Conservation (phyloP, 2,113 vertebrate genomes). For the Colinus virginianus region DNA sequence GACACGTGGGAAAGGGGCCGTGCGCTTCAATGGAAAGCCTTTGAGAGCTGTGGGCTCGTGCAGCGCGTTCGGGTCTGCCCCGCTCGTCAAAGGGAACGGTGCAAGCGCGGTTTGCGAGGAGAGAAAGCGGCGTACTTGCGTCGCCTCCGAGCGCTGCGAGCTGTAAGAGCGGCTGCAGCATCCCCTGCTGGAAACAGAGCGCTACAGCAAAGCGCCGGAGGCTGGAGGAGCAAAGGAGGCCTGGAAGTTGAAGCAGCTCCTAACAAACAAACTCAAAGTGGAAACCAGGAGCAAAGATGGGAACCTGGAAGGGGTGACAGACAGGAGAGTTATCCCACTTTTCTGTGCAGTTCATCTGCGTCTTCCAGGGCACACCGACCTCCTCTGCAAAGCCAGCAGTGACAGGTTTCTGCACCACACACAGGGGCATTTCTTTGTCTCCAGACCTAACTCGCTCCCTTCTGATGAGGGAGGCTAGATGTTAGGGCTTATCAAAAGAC, state of each 20-base stretch:
- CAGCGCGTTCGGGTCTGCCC: neutral
- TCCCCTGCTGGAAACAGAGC: neutral
- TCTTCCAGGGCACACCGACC: neutral
- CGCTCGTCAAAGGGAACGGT: neutral
- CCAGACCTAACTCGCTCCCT: neutral
- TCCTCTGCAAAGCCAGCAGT: neutral
- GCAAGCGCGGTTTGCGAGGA: neutral
- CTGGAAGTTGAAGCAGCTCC: neutral
- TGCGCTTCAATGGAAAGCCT: neutral
- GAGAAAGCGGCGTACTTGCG: fast-evolving
- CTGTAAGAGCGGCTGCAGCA: neutral
- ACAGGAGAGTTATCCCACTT: neutral
- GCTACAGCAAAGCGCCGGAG: neutral
- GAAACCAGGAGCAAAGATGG: neutral
- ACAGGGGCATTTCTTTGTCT: neutral
- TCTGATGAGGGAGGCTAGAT: neutral
- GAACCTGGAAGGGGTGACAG: neutral
- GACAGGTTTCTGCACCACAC: neutral
- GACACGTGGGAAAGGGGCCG: neutral
- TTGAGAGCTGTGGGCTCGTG: neutral
- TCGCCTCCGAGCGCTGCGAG: fast-evolving
- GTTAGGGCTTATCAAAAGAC: neutral
- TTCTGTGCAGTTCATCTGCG: neutral
- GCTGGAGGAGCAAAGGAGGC: neutral
- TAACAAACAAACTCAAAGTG: neutral